These are phyloP conservation scores for Tangara arthus DNA, from an alignment of 2,797 vertebrate genomes.

Conservation along the genomic window DNA sequence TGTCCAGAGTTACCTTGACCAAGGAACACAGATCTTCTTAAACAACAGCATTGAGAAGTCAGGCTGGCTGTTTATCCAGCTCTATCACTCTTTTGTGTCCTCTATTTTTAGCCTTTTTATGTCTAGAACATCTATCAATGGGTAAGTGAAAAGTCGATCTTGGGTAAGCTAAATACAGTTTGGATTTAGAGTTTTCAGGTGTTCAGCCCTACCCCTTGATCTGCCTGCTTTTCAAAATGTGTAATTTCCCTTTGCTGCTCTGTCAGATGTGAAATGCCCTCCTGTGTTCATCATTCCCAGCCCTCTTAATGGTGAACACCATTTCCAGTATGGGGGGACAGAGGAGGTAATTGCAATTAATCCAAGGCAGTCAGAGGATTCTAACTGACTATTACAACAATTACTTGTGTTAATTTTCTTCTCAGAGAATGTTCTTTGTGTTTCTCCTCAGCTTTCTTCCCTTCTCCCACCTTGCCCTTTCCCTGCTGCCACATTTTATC, in stretches of 20 bases:
- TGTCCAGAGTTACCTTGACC: constrained; percentile 90
- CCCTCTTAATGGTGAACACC: not conserved
- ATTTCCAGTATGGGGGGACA: not conserved
- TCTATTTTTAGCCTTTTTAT: constrained; percentile 91
- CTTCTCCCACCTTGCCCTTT: not conserved
- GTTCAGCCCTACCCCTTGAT: not conserved
- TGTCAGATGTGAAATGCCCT: not conserved
- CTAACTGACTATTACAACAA: not conserved
- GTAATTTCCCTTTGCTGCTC: not conserved
- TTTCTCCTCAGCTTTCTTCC: not conserved
- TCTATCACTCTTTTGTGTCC: constrained; percentile 95
- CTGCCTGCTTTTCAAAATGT: not conserved
- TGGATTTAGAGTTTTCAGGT: not conserved
- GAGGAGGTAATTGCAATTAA: not conserved
- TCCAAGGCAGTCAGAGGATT: not conserved
- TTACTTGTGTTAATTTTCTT: not conserved
- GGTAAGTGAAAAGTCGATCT: constrained; percentile 77
- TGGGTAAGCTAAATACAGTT: not conserved
- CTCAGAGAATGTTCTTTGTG: not conserved
- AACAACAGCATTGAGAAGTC: constrained; percentile 93
- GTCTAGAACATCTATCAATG: constrained; percentile 97
- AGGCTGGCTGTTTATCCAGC: constrained; percentile 92
- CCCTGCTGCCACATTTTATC: rapidly evolving
- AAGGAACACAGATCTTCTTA: constrained; percentile 88
- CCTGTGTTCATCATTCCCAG: not conserved